Evolutionary conservation across 2,888 invertebrate genomes (phyloP).

Genomic region (Tanytarsus gracilentus): DNA sequence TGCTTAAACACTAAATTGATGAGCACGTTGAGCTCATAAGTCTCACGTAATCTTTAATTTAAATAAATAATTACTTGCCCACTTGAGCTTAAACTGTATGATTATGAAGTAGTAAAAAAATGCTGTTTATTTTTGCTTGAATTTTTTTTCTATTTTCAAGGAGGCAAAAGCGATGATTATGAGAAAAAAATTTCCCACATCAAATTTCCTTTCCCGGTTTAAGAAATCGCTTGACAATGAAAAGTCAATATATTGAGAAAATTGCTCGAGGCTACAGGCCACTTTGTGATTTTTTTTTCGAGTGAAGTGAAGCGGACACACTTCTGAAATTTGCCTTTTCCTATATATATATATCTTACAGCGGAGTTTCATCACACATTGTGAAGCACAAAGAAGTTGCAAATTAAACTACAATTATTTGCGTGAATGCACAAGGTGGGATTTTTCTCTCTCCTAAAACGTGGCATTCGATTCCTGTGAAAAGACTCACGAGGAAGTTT

Average conservation of each 20-base stretch:
- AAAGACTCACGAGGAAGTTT: slow-evolving; percentile 4
- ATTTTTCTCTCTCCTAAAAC: slow-evolving; percentile 5
- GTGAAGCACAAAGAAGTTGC: slow-evolving; percentile 26
- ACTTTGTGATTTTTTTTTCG: too few relatives aligned
- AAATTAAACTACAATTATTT: slow-evolving; percentile 28
- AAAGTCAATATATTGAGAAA: slow-evolving; percentile 7
- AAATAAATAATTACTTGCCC: slow-evolving; percentile 27
- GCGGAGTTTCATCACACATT: too few relatives aligned
- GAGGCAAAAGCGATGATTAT: neutral
- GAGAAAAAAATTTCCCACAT: neutral
- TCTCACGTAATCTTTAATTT: slow-evolving; percentile 25
- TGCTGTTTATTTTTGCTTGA: neutral
- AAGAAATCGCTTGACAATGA: neutral
- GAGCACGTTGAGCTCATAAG: slow-evolving; percentile 1
- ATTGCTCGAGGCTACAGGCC: slow-evolving; percentile 22
- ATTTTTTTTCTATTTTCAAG: neutral
- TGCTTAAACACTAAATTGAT: slow-evolving; percentile 13
- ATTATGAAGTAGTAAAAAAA: too few relatives aligned
- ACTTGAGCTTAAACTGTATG: neutral
- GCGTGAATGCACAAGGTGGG: slow-evolving; percentile 19
- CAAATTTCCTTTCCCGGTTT: neutral
- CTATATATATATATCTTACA: too few relatives aligned
- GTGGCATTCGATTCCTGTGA: neutral
- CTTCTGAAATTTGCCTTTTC: slow-evolving; percentile 18
- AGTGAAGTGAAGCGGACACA: slow-evolving; percentile 24